These are phyloP conservation scores for Cheumatopsyche charites DNA, from an alignment of 1,140 invertebrate species.

Conservation along the genomic window DNA sequence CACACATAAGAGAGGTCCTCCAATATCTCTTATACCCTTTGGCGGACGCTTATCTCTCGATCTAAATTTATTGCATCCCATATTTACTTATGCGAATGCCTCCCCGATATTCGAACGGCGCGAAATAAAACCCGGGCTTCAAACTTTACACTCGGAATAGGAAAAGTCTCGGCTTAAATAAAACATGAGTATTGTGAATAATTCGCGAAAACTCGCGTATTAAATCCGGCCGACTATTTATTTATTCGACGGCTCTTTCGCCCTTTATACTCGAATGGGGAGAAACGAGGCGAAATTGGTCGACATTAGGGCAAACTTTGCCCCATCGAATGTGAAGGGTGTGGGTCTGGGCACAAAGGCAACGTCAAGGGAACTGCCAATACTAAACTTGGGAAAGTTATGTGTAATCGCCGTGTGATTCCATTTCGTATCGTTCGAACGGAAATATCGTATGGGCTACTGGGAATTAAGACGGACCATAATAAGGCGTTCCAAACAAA, in stretches of 20 bases:
- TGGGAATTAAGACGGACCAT: conserved; percentile 4
- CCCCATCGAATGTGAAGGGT: too few species aligned
- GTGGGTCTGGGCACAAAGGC: not conserved
- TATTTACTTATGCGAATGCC: conserved; percentile 43
- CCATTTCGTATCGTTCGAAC: conserved; percentile 23
- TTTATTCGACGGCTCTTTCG: too few species aligned
- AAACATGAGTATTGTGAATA: conserved; percentile 40
- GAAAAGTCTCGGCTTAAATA: conserved; percentile 38
- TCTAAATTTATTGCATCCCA: conserved; percentile 47
- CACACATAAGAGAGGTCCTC: too few species aligned
- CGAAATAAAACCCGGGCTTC: conserved; percentile 39
- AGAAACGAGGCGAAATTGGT: conserved; percentile 2
- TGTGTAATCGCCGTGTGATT: conserved; percentile 24
- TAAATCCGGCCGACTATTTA: conserved; percentile 8
- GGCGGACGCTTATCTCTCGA: conserved; percentile 40
- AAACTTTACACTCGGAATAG: conserved; percentile 38
- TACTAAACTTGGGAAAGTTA: conserved; percentile 29
- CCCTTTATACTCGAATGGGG: too few species aligned
- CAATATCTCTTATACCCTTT: conserved; percentile 32
- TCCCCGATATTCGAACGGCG: conserved; percentile 41
- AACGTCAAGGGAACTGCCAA: conserved; percentile 18
- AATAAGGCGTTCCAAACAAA: not conserved
- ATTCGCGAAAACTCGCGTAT: conserved; percentile 23
- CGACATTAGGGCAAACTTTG: conserved; percentile 15
- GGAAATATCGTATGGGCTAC: not conserved